Evolutionary conservation across 2,888 invertebrate genomes (phyloP), one percentile per base, ranked within the genome.

Genomic region (Ichneumoninae sp.): DNA sequence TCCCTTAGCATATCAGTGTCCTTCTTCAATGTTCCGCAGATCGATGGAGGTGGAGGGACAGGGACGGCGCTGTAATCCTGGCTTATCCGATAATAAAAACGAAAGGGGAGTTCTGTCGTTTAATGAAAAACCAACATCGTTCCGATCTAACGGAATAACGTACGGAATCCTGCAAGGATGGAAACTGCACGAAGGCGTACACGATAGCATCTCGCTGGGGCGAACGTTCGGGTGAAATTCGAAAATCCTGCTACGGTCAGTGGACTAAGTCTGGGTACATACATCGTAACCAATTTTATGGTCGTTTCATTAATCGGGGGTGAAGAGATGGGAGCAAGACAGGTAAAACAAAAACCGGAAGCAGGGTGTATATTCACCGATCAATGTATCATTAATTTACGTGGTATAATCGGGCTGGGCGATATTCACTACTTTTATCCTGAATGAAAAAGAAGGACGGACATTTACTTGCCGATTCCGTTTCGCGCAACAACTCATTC

Each of bases 71-170:
- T 80, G 52, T 83, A 83, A 85, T 79, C 83, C 76, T 54, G 77
- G 80, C 80, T 85, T 71, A 83, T 75, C 79, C 71, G 70, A 76
- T 71, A 83, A 79, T 83, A 80, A 85, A 83, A 82, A 69, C 70
- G 71, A 77, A 68, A 6, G 36, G 60, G 65, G 60, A 60, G 70
- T 80, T 83, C 26, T 62, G 71, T 13, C 36, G 60, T 79, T 76
- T 85, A 83, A 82, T 85, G 80, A 80, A 83, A 77, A 83, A 83
- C 78, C 54, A 83, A 85, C 85, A 83, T 83, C 62, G 62, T 68
- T 84, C 54, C 44, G 81, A 72, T 80, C 16, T n/a, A 6, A 13
- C 62, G 6, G 62, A 16, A 30, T 60, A 60, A 26, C 33, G 52
- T 54, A 7, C 30, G 22, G 57, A 22, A 57, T 7, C 5, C 26